Evolutionary conservation across 2,113 vertebrate species (phyloP), one percentile per base, ranked within the genome.

Genomic region (Diadophis punctatus): DNA sequence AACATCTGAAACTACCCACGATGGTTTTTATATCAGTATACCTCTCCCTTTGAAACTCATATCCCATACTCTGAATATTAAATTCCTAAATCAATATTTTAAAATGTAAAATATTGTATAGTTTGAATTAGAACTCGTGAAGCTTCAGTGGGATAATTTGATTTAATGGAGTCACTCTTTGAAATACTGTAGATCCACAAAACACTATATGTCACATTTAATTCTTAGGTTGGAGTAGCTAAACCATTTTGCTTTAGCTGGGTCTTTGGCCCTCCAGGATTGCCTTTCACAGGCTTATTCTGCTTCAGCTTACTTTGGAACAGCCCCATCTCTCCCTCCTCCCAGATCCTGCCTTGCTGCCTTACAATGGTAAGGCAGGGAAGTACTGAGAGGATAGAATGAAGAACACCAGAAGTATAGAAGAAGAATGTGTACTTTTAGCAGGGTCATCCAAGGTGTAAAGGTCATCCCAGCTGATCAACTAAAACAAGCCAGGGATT

Each of bases 1-100:
- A 80, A 39, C 68, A 43, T 43, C 8, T 80, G 74, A 80, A 80
- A 80, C 18, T 43, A 80, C 8, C 74, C 34, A 43, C 3, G 34
- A 18, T 43, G 18, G 18, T 92, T n/a, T 92, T 89, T 25, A 89
- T 84, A 53, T 85, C 80, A 58, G 27, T 85, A 89, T 56, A 68
- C 20, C 8, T 74, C 49, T 48, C 20, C 48, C 49, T 74, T 87
- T 92, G 30, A 68, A 92, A 74, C 48, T 80, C 51, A 84, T 43
- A 30, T 84, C 51, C 25, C 14, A 23, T 68, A 56, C 87, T 89
- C 74, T 92, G 63, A 92, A 84, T 89, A 84, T 84, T 89, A 92
- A 80, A 46, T 89, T 85, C 10, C 52, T 86, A 90, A 90, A 90
- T 52, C 27, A 30, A 48, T 86, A 60, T 86, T 86, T 89, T 52